These are phyloP conservation scores for Aphyosemion australe DNA, from an alignment of 2,113 vertebrate species.

Conservation along the genomic window DNA sequence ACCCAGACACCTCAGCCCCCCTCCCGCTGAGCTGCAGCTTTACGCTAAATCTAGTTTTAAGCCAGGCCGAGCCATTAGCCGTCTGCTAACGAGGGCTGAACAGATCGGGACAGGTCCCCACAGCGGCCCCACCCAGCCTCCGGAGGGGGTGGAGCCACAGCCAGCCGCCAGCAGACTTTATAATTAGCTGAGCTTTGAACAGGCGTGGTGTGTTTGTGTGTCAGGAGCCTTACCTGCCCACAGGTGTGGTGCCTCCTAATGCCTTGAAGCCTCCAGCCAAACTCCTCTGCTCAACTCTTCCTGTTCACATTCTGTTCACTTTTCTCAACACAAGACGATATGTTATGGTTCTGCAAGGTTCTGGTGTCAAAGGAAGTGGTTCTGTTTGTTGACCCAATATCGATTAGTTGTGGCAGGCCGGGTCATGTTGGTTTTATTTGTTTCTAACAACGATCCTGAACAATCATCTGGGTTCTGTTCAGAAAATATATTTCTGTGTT, in stretches of 20 bases:
- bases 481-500: no score
- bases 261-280: no score
- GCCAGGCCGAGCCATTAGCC: slow-evolving; percentile 16
- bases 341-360: no score
- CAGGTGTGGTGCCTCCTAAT: slow-evolving; percentile 2
- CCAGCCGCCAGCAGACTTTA: slow-evolving; percentile 22
- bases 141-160: not conserved
- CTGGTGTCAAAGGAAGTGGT: no score
- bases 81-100: slow-evolving; percentile 38
- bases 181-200: slow-evolving; percentile 38
- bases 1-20: slow-evolving; percentile 36
- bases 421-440: no score
- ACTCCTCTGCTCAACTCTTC: no score
- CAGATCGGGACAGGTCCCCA: slow-evolving; percentile 39
- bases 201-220: slow-evolving; percentile 43
- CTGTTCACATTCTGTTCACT: no score
- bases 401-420: no score
- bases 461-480: no score
- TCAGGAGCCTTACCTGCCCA: slow-evolving; percentile 23
- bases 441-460: no score
- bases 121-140: not conserved
- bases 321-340: no score
- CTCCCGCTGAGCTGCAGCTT: slow-evolving; percentile 42
- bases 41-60: slow-evolving; percentile 54
- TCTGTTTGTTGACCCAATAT: no score